Evolutionary conservation across 2,113 vertebrate species (phyloP).

Genomic region (Stictonetta naevosa): DNA sequence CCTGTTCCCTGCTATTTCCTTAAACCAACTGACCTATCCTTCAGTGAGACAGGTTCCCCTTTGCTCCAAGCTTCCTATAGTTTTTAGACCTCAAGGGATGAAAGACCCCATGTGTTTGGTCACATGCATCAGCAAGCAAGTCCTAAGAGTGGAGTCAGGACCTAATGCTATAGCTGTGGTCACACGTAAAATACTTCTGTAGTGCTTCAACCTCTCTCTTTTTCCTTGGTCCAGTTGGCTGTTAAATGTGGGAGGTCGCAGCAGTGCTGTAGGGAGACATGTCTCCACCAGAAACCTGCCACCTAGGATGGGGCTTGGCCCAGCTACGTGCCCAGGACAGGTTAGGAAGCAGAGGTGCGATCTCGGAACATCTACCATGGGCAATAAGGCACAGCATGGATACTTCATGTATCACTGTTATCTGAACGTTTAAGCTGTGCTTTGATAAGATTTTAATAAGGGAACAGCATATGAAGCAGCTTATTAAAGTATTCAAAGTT

Average conservation of each 20-base stretch:
- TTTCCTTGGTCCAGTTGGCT: not conserved
- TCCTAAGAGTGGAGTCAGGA: not conserved
- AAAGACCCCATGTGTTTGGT: not conserved
- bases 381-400: not conserved
- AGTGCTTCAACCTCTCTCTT: not conserved
- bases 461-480: not conserved
- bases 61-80: not conserved
- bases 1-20: not conserved
- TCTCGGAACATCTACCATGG: not conserved
- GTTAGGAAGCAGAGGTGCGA: not conserved
- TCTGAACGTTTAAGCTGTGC: not conserved
- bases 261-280: not conserved
- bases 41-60: not conserved
- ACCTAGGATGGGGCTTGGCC: not conserved
- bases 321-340: not conserved
- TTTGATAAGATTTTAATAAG: not conserved
- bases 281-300: not conserved
- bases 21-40: rapidly evolving
- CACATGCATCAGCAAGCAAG: not conserved
- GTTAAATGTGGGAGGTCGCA: not conserved
- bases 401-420: not conserved
- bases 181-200: not conserved
- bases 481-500: not conserved
- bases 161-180: not conserved
- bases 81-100: not conserved